Base-by-base conservation (phyloP, 2,888 invertebrate genomes). In the Drosophila fungiperda region DNA sequence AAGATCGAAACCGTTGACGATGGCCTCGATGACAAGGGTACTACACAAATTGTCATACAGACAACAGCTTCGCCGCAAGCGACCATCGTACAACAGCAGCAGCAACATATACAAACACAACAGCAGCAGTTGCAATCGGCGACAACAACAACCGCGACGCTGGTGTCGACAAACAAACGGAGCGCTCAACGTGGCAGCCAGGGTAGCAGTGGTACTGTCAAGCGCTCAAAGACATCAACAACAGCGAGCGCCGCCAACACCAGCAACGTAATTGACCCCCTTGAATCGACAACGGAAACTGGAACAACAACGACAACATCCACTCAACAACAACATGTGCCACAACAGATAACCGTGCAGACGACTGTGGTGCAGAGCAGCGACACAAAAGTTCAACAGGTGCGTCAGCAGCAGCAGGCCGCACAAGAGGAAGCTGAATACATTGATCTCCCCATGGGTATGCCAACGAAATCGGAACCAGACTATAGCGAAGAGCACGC, bases 381-480 rank as follows among this genome's bases (percentile, higher is more conserved):
- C 33, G 87, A 86, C 3, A 38, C 76, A 4, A 78, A 89, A 35
- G 75, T 72, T 35, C 83, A 83, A 60, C 83, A 87, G 32, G 75
- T 70, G 12, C 84, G 89, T 40, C 84, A 89, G 45, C 83, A 77
- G 17, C 82, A 81, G 23, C 87, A 87, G 57, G 90, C 89, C 66
- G 71, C 76, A 29, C 76, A 71, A 70, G 93, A 93, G 68, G 82
- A 93, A 78, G 77, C 93, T 38, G 93, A 93, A 90, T 93, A 92
- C 73, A 93, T 93, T 87, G 93, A 93, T 83, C 90, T 93, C 87
- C 93, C 93, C 29, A 93, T 93, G 70, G 93, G 93, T 82, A 87
- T 95, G 78, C 95, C 95, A 87, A 95, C 95, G 35, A 95, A 95
- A 94, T 95, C 95, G 92, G 95, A 95, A 94, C 95, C 95, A 1